Base-by-base conservation (phyloP, 2,797 vertebrate genomes). In the Diceros bicornis region DNA sequence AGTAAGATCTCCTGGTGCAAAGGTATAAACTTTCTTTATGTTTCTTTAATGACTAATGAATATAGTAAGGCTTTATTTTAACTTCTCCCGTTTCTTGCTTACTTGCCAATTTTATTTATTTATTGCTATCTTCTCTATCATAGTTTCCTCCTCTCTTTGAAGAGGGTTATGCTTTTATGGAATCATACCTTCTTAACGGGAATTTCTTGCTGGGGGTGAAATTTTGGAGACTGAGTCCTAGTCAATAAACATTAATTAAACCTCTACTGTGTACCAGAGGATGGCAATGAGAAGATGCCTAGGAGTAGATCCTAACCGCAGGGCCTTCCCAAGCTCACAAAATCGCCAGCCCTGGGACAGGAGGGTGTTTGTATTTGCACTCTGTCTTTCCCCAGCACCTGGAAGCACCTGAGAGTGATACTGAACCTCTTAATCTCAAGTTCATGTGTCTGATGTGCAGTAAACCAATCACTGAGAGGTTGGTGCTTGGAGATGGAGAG, bases 1-100 rank as follows among this genome's bases (percentile, higher is more conserved):
- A 69, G 55, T 41, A 82, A 61, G 68, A 61, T 50, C 41, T 41
- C 13, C 7, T 75, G 52, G 34, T 72, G 21, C 21, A 69, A 57
- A 87, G 12, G 12, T 61, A 16, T 47, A 82, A 64, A 16, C 25
- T 25, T 25, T 44, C 11, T 41, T 68, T 25, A 23, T 81, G 11
- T 62, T 90, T 86, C 64, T 71, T 32, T 61, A 61, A 25, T 87
- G 86, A 93, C 8, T 79, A 55, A 44, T 47, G 61, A 71, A 17
- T 66, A 13, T 84, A n/a, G 25, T 78, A 8, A 69, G n/a, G 32
- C 41, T 62, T 34, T 34, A 7, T 44, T 78, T 68, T 37, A 62
- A 64, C 59, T 75, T 96, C 14, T 94, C 52, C 29, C 4, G 9
- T 62, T 77, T 85, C 82, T 29, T 90, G n/a, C 55, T 89, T 88